Percentiles rank a stretch among this genome's conserved stretches.
Conservation (phyloP, 2,888 invertebrate species). For the Pachycephus smyrnensis region DNA sequence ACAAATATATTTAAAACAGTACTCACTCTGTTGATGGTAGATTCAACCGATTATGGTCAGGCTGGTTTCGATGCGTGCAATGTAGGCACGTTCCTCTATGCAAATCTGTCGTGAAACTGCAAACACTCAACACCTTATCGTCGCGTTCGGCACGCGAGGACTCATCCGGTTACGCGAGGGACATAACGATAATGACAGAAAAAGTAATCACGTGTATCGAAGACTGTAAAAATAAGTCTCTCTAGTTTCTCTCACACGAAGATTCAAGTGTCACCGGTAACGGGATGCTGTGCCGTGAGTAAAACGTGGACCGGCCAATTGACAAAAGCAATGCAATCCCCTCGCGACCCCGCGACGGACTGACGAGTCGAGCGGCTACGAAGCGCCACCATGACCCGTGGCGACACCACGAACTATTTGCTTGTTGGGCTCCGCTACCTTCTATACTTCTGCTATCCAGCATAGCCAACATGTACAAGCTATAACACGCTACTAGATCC, state of each 20-base stretch:
- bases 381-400: constrained; percentile 65
- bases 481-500: not conserved
- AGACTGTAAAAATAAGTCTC: not conserved
- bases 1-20: not conserved
- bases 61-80: not conserved
- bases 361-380: constrained; percentile 56
- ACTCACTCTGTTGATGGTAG: not conserved
- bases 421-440: constrained; percentile 2
- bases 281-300: not conserved
- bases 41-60: not conserved
- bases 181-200: not conserved
- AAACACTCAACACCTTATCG: not conserved
- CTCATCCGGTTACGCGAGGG: not conserved
- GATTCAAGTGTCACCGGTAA: not conserved
- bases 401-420: constrained; percentile 57
- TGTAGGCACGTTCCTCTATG: not conserved
- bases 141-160: not conserved
- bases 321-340: constrained; percentile 42
- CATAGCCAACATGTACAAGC: not conserved
- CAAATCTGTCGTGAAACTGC: not conserved
- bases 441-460: not conserved
- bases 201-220: not conserved
- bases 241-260: not conserved
- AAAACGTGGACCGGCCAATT: constrained; percentile 22
- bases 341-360: constrained; percentile 65